Percentiles rank a stretch among this genome's conserved stretches.
Conservation (phyloP, 2,888 invertebrate species). For the Spisula subtruncata region DNA sequence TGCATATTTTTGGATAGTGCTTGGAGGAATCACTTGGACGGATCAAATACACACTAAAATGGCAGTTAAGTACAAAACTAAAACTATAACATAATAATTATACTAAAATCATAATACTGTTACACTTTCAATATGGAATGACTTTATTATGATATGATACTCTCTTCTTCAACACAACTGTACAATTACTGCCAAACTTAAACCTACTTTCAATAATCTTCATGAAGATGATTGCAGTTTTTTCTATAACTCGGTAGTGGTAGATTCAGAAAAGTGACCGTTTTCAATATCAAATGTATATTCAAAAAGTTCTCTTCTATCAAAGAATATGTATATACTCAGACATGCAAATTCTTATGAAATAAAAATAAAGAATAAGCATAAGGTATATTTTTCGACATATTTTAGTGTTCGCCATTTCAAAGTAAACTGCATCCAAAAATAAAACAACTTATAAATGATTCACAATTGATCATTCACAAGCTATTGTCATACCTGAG, state of each 20-base stretch:
- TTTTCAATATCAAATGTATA: background rate
- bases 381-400: background rate
- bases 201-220: background rate
- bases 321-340: background rate
- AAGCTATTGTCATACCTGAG: too few species aligned
- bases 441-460: too few species aligned
- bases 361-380: background rate
- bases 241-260: background rate
- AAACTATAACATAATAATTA: background rate
- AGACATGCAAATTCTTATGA: background rate
- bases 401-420: too few species aligned
- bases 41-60: background rate
- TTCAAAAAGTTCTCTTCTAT: background rate
- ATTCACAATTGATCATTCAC: too few species aligned
- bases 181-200: background rate
- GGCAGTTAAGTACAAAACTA: background rate
- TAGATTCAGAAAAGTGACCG: background rate
- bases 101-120: constrained; percentile 8
- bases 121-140: constrained; percentile 6
- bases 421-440: too few species aligned
- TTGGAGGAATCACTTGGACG: constrained; percentile 12
- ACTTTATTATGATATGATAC: background rate
- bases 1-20: background rate
- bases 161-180: background rate
- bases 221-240: too few species aligned